phyloP scores from a whole-genome alignment of 35 echinoderm and acorn worm species.

The Nesometra sesokonis region DNA sequence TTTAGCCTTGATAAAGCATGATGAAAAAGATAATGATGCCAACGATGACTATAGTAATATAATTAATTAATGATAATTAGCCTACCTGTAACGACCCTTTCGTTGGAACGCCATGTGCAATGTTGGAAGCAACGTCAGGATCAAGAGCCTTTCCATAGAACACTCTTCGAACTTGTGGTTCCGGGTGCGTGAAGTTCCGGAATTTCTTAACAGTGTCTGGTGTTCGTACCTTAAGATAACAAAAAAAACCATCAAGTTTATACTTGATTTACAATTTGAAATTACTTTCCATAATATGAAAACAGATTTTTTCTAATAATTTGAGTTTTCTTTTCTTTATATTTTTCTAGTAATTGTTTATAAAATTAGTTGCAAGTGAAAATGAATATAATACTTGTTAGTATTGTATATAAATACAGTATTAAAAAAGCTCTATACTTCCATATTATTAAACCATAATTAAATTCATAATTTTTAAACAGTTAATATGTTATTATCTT shows the following conservation, averaged over 20 bases:
- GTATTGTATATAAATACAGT: too few relatives aligned
- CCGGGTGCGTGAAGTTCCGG: conserved; percentile 72
- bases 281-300: not conserved
- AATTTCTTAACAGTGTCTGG: conserved; percentile 94
- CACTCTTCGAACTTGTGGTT: conserved; percentile 66
- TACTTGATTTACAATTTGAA: not conserved
- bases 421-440: too few relatives aligned
- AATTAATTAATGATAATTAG: not conserved
- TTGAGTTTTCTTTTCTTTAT: too few relatives aligned
- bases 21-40: too few relatives aligned
- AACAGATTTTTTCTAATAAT: too few relatives aligned
- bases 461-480: too few relatives aligned
- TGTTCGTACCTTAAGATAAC: conserved; percentile 53
- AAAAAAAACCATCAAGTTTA: not conserved
- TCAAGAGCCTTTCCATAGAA: conserved; percentile 85
- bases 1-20: too few relatives aligned
- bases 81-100: conserved; percentile 58
- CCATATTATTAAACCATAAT: too few relatives aligned
- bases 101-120: conserved; percentile 71
- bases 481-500: conserved; percentile 4
- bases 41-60: too few relatives aligned
- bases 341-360: too few relatives aligned
- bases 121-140: conserved; percentile 65
- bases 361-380: too few relatives aligned
- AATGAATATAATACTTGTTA: too few relatives aligned